Evolutionary conservation across 2,113 vertebrate genomes (phyloP).

Genomic region (Caranx melampygus): DNA sequence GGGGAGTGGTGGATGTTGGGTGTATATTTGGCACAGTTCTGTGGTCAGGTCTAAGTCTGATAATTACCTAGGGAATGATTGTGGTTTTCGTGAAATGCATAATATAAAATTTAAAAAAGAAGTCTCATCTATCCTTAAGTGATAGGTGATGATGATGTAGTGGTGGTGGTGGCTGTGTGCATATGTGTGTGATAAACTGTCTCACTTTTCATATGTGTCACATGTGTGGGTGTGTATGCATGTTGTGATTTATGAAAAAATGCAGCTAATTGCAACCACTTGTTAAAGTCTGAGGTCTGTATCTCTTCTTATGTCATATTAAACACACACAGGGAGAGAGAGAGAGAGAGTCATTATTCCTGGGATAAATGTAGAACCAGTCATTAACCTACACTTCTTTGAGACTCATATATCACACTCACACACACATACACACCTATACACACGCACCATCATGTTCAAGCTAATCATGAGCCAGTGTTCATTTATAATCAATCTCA

Average conservation of each 20-base stretch:
- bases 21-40: no score
- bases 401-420: conserved; percentile 30
- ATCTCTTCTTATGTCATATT: conserved; percentile 41
- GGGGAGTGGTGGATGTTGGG: no score
- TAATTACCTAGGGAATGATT: no score
- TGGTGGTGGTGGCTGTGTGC: not conserved
- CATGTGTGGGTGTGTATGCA: not conserved
- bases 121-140: not conserved
- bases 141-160: no score
- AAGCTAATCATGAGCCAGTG: conserved; percentile 78
- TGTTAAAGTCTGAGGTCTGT: conserved; percentile 54
- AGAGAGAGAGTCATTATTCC: conserved; percentile 36
- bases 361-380: conserved; percentile 26
- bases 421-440: conserved; percentile 16
- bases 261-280: conserved; percentile 62
- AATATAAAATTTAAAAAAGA: no score
- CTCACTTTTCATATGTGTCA: conserved; percentile 4
- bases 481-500: conserved; percentile 84
- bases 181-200: conserved; percentile 10
- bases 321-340: conserved; percentile 20
- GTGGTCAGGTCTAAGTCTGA: no score
- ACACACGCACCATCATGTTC: conserved; percentile 31
- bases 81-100: no score
- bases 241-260: conserved; percentile 50
- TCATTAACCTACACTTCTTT: conserved; percentile 46